These are phyloP conservation scores for Heterotis niloticus DNA, from an alignment of 2,113 vertebrate genomes.

Conservation along the genomic window DNA sequence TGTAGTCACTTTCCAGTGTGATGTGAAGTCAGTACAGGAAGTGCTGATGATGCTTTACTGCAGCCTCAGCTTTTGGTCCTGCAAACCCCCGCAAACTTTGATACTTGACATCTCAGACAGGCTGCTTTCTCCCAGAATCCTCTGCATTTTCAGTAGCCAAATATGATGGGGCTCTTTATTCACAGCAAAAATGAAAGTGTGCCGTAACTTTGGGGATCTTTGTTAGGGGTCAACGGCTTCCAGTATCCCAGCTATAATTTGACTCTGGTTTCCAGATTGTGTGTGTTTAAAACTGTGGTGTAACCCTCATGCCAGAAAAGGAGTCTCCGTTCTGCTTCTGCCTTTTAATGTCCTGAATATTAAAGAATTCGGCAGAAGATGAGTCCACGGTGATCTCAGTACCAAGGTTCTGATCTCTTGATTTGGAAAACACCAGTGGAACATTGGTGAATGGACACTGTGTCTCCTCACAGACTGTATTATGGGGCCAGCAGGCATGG, in stretches of 20 bases:
- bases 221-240: background rate
- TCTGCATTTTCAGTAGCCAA: no score
- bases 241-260: background rate
- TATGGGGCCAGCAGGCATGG: conserved; percentile 20
- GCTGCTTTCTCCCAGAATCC: background rate
- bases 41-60: conserved; percentile 35
- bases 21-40: conserved; percentile 23
- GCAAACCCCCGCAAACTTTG: background rate
- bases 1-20: conserved; percentile 28
- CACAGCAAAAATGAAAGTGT: conserved; percentile 25
- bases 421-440: background rate
- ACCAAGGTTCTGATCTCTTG: background rate
- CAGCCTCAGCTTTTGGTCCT: conserved; percentile 29
- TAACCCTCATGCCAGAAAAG: background rate
- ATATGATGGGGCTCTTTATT: background rate
- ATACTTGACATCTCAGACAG: background rate
- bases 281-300: conserved; percentile 9
- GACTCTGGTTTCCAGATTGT: background rate
- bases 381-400: conserved; percentile 1
- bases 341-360: conserved; percentile 12
- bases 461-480: background rate
- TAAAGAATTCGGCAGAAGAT: background rate
- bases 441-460: background rate
- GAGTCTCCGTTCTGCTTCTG: conserved; percentile 11
- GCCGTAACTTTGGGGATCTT: background rate